phyloP scores from a whole-genome alignment of 2,113 vertebrate species.

The Maccullochella peelii region DNA sequence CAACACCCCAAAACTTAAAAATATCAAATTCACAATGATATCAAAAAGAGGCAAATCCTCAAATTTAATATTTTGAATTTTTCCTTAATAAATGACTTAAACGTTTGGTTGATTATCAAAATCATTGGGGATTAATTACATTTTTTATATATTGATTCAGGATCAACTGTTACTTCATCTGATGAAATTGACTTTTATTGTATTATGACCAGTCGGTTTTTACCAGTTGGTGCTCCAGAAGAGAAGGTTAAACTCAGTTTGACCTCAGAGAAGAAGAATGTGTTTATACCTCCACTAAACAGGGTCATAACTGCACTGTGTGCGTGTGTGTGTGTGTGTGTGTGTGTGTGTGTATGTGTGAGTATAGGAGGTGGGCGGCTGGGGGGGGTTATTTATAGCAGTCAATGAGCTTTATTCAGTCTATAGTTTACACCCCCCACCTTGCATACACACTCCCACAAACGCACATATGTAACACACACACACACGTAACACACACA shows the following conservation, averaged over 20 bases:
- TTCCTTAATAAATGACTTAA: neutral
- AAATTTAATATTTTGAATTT: neutral
- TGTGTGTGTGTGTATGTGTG: neutral
- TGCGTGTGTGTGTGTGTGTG: no score
- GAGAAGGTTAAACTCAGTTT: slow-evolving; percentile 57
- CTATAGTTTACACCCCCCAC: slow-evolving; percentile 45
- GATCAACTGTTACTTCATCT: neutral
- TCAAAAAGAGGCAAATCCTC: neutral
- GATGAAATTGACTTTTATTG: neutral
- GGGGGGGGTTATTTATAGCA: slow-evolving; percentile 68
- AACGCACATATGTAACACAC: slow-evolving; percentile 3
- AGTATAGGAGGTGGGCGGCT: slow-evolving; percentile 1
- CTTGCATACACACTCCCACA: slow-evolving; percentile 22
- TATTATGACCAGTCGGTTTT: neutral
- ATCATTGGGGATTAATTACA: no score
- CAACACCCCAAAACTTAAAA: neutral
- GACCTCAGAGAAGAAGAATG: slow-evolving; percentile 40
- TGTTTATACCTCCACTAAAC: slow-evolving; percentile 29
- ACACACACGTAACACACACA: slow-evolving; percentile 29
- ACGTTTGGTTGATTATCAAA: neutral
- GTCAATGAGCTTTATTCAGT: slow-evolving; percentile 69
- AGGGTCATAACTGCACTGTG: slow-evolving; percentile 51
- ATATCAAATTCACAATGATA: neutral
- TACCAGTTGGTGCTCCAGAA: neutral
- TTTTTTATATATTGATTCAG: no score